Conservation (phyloP, 2,113 vertebrate genomes). For the Phylloscopus trochilus region DNA sequence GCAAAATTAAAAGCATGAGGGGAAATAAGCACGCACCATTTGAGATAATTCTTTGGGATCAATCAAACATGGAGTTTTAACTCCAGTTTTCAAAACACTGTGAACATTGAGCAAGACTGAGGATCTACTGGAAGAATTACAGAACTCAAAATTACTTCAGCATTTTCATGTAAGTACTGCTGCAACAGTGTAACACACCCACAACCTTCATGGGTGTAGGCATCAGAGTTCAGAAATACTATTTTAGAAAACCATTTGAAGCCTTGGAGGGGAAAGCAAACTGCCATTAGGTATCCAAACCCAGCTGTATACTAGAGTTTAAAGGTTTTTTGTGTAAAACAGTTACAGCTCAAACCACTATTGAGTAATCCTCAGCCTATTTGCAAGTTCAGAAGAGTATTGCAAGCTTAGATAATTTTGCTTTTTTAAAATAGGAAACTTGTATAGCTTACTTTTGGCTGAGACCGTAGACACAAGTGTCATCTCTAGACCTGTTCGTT, state of each 20-base stretch:
- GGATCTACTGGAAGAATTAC: not conserved
- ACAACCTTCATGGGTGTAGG: not conserved
- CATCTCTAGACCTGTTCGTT: conserved; percentile 73
- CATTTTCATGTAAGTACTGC: not conserved
- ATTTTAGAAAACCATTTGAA: not conserved
- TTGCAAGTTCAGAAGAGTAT: not conserved
- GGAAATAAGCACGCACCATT: not conserved
- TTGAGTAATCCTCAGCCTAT: not conserved
- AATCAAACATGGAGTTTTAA: not conserved
- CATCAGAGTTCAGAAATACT: not conserved
- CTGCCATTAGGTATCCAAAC: not conserved
- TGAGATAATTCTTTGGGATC: not conserved
- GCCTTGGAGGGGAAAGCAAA: not conserved
- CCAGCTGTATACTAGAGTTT: not conserved
- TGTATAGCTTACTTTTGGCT: conserved; percentile 81
- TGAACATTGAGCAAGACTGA: fast-evolving
- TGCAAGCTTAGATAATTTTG: not conserved
- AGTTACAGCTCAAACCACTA: not conserved
- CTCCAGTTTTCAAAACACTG: not conserved
- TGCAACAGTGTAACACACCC: not conserved
- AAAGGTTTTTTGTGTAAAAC: not conserved
- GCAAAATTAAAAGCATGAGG: not conserved
- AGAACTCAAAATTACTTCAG: not conserved
- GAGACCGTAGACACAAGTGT: conserved; percentile 81
- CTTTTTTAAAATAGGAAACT: not conserved